phyloP scores from a whole-genome alignment of 2,797 vertebrate genomes.

The Esox masquinongy region DNA sequence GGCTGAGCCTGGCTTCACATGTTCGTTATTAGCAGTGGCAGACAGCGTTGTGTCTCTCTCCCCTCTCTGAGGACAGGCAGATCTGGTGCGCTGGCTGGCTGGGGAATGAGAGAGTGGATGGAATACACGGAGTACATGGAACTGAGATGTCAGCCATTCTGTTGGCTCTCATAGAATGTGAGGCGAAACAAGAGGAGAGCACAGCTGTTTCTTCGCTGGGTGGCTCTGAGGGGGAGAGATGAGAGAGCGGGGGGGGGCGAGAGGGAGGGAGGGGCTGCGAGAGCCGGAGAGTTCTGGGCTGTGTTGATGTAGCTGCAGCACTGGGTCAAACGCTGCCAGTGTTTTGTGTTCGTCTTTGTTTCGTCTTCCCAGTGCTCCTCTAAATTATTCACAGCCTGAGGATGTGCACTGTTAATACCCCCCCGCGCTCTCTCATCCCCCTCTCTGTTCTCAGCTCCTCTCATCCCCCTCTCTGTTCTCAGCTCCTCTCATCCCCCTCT shows the following conservation, averaged over 20 bases:
- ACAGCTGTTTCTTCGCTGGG: slow-evolving; percentile 72
- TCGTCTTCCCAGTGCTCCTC: slow-evolving; percentile 67
- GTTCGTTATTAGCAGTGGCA: not conserved
- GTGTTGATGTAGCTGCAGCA: slow-evolving; percentile 68
- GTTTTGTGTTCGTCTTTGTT: slow-evolving; percentile 79
- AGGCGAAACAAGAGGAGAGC: slow-evolving; percentile 68
- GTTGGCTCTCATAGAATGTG: slow-evolving; percentile 71
- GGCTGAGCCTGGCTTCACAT: not conserved
- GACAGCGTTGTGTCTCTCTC: slow-evolving; percentile 6
- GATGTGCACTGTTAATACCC: slow-evolving; percentile 64
- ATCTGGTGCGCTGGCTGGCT: not conserved
- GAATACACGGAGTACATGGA: slow-evolving; percentile 29
- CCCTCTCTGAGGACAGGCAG: slow-evolving; percentile 11
- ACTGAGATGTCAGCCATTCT: slow-evolving; percentile 70
- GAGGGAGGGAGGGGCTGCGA: slow-evolving; percentile 8
- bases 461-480: slow-evolving; percentile 23
- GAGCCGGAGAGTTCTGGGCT: slow-evolving; percentile 47
- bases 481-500: slow-evolving; percentile 49
- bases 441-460: slow-evolving; percentile 32
- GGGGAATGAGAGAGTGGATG: not conserved
- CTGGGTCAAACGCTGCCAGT: slow-evolving; percentile 78
- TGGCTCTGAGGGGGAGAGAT: slow-evolving; percentile 50
- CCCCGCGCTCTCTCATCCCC: slow-evolving; percentile 7
- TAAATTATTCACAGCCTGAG: slow-evolving; percentile 81
- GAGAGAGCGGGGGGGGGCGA: slow-evolving; percentile 19